Conservation (phyloP, 2,797 vertebrate genomes). For the Epinephelus malabaricus region DNA sequence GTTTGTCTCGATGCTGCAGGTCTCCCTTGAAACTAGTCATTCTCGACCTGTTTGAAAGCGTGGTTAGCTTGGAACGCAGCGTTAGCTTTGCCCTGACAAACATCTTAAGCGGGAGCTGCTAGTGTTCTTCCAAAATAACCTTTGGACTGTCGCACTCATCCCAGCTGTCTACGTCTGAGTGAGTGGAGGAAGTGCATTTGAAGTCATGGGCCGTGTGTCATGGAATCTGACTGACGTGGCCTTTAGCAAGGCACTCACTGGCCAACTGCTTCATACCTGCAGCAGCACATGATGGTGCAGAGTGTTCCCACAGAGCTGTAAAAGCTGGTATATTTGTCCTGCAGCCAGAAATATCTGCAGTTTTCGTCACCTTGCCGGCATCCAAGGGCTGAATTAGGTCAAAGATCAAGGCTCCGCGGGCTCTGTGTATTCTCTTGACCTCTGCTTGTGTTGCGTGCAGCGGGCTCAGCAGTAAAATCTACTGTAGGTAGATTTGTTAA, state of each 20-base stretch:
- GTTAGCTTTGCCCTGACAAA: constrained; percentile 1
- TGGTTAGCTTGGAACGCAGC: neutral
- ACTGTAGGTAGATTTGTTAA: constrained; percentile 33
- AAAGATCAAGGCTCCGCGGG: constrained; percentile 23
- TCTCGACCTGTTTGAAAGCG: neutral
- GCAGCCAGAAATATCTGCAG: neutral
- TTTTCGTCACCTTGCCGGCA: constrained; percentile 5
- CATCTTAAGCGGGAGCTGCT: constrained; percentile 24
- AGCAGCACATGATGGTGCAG: neutral
- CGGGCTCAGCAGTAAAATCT: constrained; percentile 45
- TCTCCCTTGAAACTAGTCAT: neutral
- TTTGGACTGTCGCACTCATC: constrained; percentile 13
- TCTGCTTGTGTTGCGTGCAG: neutral
- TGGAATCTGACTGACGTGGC: constrained; percentile 50
- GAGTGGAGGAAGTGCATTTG: constrained; percentile 1
- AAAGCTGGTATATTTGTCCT: constrained; percentile 29
- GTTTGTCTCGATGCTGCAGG: neutral
- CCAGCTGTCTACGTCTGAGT: neutral
- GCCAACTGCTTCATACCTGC: constrained; percentile 45
- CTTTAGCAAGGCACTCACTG: constrained; percentile 32
- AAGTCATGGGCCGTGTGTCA: constrained; percentile 11
- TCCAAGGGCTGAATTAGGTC: constrained; percentile 20
- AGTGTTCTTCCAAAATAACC: constrained; percentile 58
- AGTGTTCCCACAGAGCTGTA: neutral
- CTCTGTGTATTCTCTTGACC: neutral